These are phyloP conservation scores for Semicossyphus pulcher DNA, from an alignment of 2,113 vertebrate species.

Conservation along the genomic window DNA sequence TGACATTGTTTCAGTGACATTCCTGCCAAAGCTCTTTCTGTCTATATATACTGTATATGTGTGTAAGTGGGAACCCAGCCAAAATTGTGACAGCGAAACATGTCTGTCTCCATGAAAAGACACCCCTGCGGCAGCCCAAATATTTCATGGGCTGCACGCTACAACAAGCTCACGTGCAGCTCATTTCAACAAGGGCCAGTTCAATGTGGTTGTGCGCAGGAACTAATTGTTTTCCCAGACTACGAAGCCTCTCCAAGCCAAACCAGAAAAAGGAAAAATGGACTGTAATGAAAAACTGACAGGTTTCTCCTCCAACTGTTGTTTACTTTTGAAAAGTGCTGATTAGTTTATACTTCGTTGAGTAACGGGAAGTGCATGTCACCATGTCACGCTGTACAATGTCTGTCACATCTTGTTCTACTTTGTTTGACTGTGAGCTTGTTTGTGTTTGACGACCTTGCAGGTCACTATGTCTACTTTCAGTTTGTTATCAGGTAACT, in stretches of 20 bases:
- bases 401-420: not conserved
- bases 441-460: not conserved
- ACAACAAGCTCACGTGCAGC: slow-evolving; percentile 21
- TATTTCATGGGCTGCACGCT: not conserved
- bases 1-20: not conserved
- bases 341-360: too few species aligned
- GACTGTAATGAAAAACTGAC: too few species aligned
- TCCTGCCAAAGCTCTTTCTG: not conserved
- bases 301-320: too few species aligned
- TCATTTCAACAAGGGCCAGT: slow-evolving; percentile 13
- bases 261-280: slow-evolving; percentile 32
- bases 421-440: not conserved
- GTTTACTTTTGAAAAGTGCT: too few species aligned
- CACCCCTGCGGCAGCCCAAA: not conserved
- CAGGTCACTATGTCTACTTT: slow-evolving; percentile 10
- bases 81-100: not conserved
- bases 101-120: not conserved
- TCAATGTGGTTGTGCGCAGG: not conserved
- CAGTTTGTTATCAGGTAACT: not conserved
- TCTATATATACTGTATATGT: not conserved
- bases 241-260: slow-evolving; percentile 2
- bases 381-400: not conserved
- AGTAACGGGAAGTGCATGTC: not conserved
- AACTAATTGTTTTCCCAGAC: slow-evolving; percentile 46
- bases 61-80: not conserved